phyloP scores from a whole-genome alignment of 2,113 vertebrate genomes.

The Athene noctua region DNA sequence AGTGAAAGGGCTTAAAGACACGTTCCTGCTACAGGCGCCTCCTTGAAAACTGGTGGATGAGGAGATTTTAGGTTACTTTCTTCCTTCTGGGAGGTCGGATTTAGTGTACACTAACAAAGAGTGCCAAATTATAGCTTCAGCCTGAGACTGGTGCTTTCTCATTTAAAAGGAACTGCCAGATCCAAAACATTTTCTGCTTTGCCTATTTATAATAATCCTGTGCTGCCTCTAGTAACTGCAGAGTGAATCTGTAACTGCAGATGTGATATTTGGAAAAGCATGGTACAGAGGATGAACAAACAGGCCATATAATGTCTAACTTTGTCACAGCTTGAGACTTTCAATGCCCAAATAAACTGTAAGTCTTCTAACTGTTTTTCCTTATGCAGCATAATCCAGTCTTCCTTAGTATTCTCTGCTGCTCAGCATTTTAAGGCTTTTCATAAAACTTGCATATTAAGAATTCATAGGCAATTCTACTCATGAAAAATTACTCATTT shows the following conservation, averaged over 20 bases:
- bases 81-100: neutral
- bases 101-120: neutral
- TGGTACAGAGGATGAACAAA: neutral
- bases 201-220: neutral
- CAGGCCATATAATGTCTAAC: neutral
- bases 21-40: fast-evolving
- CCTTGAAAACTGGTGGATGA: neutral
- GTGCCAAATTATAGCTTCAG: neutral
- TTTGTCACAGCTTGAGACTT: neutral
- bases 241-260: neutral
- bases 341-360: neutral
- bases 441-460: neutral
- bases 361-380: neutral
- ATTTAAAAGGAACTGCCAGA: neutral
- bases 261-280: neutral
- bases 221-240: neutral
- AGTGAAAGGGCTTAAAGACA: neutral
- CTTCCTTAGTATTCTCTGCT: neutral
- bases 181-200: neutral
- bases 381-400: neutral
- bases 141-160: neutral
- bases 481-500: neutral
- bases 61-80: neutral
- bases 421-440: conserved; percentile 14
- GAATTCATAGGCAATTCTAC: neutral